Conservation (phyloP, 1,140 invertebrate species). For the Galleria mellonella region DNA sequence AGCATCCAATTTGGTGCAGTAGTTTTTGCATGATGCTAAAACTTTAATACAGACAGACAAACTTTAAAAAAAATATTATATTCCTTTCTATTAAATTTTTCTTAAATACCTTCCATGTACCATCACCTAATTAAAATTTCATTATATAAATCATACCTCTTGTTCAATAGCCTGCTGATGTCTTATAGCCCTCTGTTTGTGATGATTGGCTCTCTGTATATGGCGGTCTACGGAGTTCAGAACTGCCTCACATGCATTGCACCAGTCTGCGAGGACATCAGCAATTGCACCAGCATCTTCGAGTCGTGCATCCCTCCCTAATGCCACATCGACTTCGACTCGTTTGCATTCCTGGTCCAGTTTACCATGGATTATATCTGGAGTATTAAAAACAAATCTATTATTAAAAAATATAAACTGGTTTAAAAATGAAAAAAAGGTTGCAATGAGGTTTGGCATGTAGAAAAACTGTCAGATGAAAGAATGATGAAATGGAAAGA, state of each 20-base stretch:
- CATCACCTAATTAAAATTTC: too few species aligned
- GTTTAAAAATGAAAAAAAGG: too few species aligned
- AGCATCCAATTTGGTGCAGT: too few species aligned
- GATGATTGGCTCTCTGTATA: conserved; percentile 89
- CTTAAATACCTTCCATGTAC: too few species aligned
- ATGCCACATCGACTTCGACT: conserved; percentile 94
- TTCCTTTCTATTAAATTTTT: too few species aligned
- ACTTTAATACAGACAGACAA: too few species aligned
- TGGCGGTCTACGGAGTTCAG: conserved; percentile 92
- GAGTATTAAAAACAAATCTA: conserved; percentile 22
- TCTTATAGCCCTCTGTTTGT: conserved; percentile 87
- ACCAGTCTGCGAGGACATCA: conserved; percentile 91
- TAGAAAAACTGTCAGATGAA: too few species aligned
- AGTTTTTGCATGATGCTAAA: too few species aligned
- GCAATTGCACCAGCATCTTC: conserved; percentile 86
- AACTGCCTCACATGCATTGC: conserved; percentile 92
- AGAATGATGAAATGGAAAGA: too few species aligned
- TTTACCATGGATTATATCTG: conserved; percentile 97
- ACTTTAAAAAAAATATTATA: too few species aligned
- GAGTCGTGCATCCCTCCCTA: conserved; percentile 92
- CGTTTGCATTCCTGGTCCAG: conserved; percentile 95
- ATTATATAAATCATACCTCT: conserved; percentile 77
- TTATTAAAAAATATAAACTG: too few species aligned
- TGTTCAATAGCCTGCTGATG: conserved; percentile 90
- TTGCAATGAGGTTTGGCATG: too few species aligned